Conservation (phyloP, 2,888 invertebrate genomes). For the Empis stercorea region DNA sequence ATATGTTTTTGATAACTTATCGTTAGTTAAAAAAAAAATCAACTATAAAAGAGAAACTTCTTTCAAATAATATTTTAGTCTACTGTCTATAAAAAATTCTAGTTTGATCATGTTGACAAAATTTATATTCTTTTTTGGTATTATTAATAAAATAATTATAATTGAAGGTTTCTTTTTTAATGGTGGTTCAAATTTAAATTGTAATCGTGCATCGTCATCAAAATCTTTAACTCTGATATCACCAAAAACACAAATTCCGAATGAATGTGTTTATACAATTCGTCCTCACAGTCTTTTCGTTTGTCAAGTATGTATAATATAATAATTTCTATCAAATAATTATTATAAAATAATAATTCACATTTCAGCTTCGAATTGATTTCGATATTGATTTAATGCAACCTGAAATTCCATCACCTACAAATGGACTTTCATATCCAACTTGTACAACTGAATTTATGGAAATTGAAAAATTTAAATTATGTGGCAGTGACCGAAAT, state of each 20-base stretch:
- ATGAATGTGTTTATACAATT: neutral
- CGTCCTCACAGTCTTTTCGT: neutral
- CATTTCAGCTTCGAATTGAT: slow-evolving; percentile 19
- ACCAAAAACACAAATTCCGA: neutral
- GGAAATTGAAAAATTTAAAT: slow-evolving; percentile 18
- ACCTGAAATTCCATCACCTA: slow-evolving; percentile 17
- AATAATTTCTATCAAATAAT: neutral
- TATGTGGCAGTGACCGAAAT: slow-evolving; percentile 48
- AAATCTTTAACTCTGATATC: neutral
- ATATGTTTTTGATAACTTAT: no score
- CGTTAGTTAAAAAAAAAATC: no score
- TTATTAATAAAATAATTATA: no score
- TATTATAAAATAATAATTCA: neutral
- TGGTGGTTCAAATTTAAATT: neutral
- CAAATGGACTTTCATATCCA: slow-evolving; percentile 15
- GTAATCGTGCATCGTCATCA: neutral
- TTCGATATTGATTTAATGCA: slow-evolving; percentile 24
- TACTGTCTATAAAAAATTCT: no score
- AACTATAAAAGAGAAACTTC: no score
- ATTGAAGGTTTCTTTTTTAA: no score
- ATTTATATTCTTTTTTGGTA: no score
- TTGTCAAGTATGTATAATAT: neutral
- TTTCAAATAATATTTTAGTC: no score
- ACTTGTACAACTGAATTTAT: slow-evolving; percentile 21
- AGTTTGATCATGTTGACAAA: no score